These are phyloP conservation scores for Diachasmimorpha longicaudata DNA, from an alignment of 1,140 invertebrate genomes.

Conservation along the genomic window DNA sequence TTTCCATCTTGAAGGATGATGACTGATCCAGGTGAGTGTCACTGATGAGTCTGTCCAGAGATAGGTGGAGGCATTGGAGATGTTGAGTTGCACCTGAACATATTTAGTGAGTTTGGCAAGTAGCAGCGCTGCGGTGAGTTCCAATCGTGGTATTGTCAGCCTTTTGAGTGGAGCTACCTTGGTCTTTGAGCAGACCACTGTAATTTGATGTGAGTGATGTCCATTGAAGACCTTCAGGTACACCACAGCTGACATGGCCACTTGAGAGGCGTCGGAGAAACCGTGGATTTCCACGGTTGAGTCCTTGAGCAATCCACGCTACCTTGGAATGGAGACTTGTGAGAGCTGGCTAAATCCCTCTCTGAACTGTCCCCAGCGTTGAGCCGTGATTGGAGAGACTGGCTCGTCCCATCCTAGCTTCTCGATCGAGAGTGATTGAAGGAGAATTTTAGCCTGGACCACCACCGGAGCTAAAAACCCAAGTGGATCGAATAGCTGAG, in stretches of 20 bases:
- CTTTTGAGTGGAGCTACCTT: slow-evolving; percentile 18
- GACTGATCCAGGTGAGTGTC: no score
- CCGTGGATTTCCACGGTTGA: slow-evolving; percentile 36
- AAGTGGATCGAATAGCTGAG: slow-evolving; percentile 28
- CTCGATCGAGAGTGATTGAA: slow-evolving; percentile 31
- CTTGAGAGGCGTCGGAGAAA: slow-evolving; percentile 38
- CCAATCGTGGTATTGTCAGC: slow-evolving; percentile 16
- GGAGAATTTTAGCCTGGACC: slow-evolving; percentile 26
- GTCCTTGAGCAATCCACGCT: slow-evolving; percentile 1
- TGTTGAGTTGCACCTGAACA: background rate
- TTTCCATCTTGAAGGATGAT: no score
- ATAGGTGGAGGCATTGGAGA: background rate
- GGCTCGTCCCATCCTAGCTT: slow-evolving; percentile 31
- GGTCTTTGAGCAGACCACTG: slow-evolving; percentile 11
- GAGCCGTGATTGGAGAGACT: slow-evolving; percentile 13
- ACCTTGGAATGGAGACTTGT: slow-evolving; percentile 31
- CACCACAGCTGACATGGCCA: slow-evolving; percentile 30
- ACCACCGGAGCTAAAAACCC: no score
- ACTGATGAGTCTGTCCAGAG: background rate
- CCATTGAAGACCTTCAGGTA: slow-evolving; percentile 20
- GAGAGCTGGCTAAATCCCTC: slow-evolving; percentile 2
- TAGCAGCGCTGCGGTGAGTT: background rate
- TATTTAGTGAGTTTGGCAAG: slow-evolving; percentile 6
- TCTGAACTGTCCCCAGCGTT: no score
- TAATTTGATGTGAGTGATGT: background rate